Base-by-base conservation (phyloP, 2,888 invertebrate species). In the Torymus auratus region DNA sequence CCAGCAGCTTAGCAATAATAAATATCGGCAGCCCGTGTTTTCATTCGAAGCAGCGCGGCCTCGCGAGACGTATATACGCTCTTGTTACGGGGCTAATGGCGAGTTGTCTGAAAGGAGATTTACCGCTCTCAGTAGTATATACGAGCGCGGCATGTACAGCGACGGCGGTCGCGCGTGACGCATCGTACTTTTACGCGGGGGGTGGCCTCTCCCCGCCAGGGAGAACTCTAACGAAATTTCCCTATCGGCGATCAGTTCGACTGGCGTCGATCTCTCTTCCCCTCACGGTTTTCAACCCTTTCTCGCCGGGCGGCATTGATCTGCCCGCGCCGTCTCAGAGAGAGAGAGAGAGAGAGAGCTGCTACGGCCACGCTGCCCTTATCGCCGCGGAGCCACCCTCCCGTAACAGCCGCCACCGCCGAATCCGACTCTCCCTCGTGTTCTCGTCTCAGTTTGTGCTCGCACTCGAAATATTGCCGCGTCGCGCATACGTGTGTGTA, bases 221-320 rank as follows among this genome's bases (percentile, higher is more conserved):
- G 23, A 87, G 88, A 89, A 13, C 62, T 70, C 89, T 89, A 90
- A 90, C 89, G 86, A 88, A 89, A 89, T 89, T 89, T 89, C 88
- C 88, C 89, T 90, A 90, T 90, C 89, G 87, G 83, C 88, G 89
- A 90, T 90, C 90, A 88, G 88, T 89, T 87, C 88, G 85, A 83
- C 86, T 83, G 77, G 85, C 82, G 83, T 79, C 78, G 82, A 74
- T 71, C 70, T 67, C 83, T 83, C 78, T 82, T 84, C 83, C 84
- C 67, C 17, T 15, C 20, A 17, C 11, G 28, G 28, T 80, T 61
- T 82, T 78, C 84, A 88, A 87, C 89, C 89, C 89, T 88, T 89
- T 83, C 87, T 41, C 41, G 41, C 41, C 41, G 41, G 41, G 0
- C 41, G 76, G 74, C 81, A 81, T 81, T 78, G 88, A 90, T 89